Evolutionary conservation across 1,140 invertebrate genomes (phyloP), one percentile per base, ranked within the genome.

Genomic region (Drosophila kurseongensis): DNA sequence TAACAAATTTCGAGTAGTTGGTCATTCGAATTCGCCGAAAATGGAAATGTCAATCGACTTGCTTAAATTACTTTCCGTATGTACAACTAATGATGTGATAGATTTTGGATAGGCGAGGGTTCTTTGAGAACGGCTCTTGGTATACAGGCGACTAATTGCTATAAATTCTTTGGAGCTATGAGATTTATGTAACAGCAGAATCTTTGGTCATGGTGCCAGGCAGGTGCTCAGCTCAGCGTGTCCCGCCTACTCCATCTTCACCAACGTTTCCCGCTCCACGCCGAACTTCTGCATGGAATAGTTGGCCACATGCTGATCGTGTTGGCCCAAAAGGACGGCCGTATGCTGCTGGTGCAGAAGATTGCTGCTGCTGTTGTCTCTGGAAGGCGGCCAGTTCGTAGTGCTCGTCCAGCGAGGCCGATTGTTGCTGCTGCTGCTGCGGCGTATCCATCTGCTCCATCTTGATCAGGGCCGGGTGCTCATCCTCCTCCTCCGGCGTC

Each of bases 151-250:
- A 63, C 61, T 65, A 45, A 59, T 41, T 41, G 23, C 62, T 74
- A 78, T 54, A 60, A 80, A 66, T 89, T 89, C 84, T 89, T 89
- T 89, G 84, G 84, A 89, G 85, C 77, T 84, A 45, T 85, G 80
- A 90, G 80, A 89, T 90, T 80, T 78, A 67, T 66, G 51, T 63
- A 86, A 83, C 72, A 89, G 77, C 71, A 88, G 75, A 55, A 75
- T 89, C 84, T 89, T 89, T 89, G 84, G 85, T 85, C 65, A 72
- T 47, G 27, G 48, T 65, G 12, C 47, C 47, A 51, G 14, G 29
- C 52, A 40, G 36, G 18, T 8, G 29, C 10, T 40, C 18, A 10
- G 5, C 9, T 13, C 41, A 12, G 45, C 29, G 23, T 27, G 16
- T 48, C 2, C 1, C 27, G 8, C 6, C 55, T 75, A 91, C 54